Evolutionary conservation across 64 coral and sea anemone species (phyloP), one percentile per base, ranked within the genome.

Genomic region (Pocillopora verrucosa): DNA sequence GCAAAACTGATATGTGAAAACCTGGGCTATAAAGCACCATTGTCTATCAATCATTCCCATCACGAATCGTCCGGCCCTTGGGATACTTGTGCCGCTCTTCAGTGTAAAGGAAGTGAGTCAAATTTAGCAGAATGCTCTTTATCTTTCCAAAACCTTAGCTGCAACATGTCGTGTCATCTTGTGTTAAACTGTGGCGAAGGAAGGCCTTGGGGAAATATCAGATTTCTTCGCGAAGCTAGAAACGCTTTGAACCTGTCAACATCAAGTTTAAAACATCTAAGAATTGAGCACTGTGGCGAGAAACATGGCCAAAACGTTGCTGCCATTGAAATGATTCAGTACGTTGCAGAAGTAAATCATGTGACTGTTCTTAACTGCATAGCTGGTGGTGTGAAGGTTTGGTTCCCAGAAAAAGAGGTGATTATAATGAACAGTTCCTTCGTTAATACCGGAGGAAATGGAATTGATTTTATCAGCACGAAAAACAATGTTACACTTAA

Each of bases 141-240:
- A 59, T 74, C 75, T 16, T 56, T 45, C 7, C 63, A 51, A 76
- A 19, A 65, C 30, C 22, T 45, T 4, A 59, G 58, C 30, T 16
- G 38, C 5, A 82, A 82, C 63, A 2, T 2, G 30, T 36, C 79
- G 9, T 60, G 30, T 19, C 2, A 60, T 30, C 30, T 63, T 25
- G 13, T 25, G 17, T 35, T 82, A 62, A 75, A 69, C 9, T 96
- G 90, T 65, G 37, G 2, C 9, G 80, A 34, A 13, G 77, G 69
- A 20, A 17, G 15, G 16, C 87, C 90, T 24, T 96, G 94, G 94
- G 94, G 94, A 88, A 92, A 92, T 25, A 61, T 96, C 24, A 51
- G 90, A 26, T 89, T 96, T 57, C 37, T 84, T 6, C 78, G 69
- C 24, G 83, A 57, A 24, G 34, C 19, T 72, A 70, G 79, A 22